Conservation (phyloP, 2,888 invertebrate genomes). For the Dasypogon diadema region DNA sequence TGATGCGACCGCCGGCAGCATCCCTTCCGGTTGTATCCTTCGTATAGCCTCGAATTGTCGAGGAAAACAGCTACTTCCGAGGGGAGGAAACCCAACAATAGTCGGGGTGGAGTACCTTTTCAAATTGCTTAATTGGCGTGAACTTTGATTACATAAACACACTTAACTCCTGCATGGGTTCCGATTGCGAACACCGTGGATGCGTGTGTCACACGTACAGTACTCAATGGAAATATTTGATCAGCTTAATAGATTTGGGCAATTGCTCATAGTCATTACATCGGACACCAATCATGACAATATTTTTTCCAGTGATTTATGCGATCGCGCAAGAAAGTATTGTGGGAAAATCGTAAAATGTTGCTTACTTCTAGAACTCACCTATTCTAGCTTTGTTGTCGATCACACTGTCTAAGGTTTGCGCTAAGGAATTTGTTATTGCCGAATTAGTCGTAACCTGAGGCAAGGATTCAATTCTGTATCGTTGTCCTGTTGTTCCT, state of each 20-base stretch:
- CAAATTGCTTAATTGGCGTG: constrained; percentile 68
- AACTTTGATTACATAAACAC: constrained; percentile 60
- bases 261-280: neutral
- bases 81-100: constrained; percentile 58
- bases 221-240: neutral
- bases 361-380: too few relatives aligned
- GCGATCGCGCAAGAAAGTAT: neutral
- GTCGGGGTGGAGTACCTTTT: constrained; percentile 64
- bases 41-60: too few relatives aligned
- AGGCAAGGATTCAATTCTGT: constrained; percentile 65
- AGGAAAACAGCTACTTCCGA: neutral
- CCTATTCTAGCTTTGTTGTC: constrained; percentile 56
- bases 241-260: neutral
- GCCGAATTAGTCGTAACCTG: constrained; percentile 66
- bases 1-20: neutral
- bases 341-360: neutral
- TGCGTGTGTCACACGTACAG: neutral
- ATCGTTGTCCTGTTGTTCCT: constrained; percentile 64
- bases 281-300: too few relatives aligned
- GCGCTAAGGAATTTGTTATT: constrained; percentile 58
- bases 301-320: too few relatives aligned
- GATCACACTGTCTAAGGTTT: constrained; percentile 57
- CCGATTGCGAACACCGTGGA: neutral
- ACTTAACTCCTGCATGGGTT: constrained; percentile 29
- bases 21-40: constrained; percentile 3